phyloP scores from a whole-genome alignment of 1,140 invertebrate genomes.

The Neotoxoptera formosana region DNA sequence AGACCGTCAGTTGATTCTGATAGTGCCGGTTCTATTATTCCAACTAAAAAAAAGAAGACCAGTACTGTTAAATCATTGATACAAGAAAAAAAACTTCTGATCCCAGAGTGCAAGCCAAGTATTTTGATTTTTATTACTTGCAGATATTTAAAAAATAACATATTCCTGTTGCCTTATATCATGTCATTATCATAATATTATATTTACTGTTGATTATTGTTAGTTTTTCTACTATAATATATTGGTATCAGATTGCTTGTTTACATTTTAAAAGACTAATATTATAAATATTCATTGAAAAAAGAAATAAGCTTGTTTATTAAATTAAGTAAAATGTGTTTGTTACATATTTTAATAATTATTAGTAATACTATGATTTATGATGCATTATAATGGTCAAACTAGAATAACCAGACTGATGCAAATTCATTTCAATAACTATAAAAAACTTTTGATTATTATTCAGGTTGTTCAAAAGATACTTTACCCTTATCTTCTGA shows the following conservation, averaged over 20 bases:
- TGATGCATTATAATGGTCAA: no score
- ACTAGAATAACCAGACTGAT: not conserved
- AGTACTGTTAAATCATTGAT: slow-evolving; percentile 61
- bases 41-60: slow-evolving; percentile 62
- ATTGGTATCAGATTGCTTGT: not conserved
- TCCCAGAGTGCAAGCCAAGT: slow-evolving; percentile 49
- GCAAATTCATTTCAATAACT: not conserved
- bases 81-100: slow-evolving; percentile 60
- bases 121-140: not conserved
- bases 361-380: not conserved
- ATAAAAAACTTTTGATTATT: not conserved
- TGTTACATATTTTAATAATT: not conserved
- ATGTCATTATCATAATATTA: not conserved
- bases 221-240: not conserved
- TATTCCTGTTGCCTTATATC: not conserved
- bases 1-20: slow-evolving; percentile 48
- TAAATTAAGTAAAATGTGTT: not conserved
- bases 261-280: not conserved
- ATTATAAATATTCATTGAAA: not conserved
- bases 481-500: slow-evolving; percentile 11
- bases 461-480: slow-evolving; percentile 51
- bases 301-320: not conserved
- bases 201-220: not conserved
- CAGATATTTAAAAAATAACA: not conserved
- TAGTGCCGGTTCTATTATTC: slow-evolving; percentile 59